Conservation (phyloP, 2,113 vertebrate genomes). For the Ophthalmolycus amberensis region DNA sequence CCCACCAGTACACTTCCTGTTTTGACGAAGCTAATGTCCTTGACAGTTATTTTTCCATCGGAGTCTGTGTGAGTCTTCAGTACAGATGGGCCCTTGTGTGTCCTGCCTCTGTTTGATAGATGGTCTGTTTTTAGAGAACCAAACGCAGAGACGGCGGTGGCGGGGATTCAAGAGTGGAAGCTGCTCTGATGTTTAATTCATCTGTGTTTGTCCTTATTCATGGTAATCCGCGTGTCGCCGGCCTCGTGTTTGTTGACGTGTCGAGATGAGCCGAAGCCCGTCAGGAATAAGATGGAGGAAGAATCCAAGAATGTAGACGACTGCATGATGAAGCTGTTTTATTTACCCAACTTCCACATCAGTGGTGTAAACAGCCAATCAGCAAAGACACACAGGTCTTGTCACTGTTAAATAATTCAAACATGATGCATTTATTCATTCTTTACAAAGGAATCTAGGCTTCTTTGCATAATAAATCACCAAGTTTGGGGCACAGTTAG, state of each 20-base stretch:
- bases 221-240: background rate
- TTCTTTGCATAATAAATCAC: conserved; percentile 45
- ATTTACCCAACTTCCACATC: conserved; percentile 17
- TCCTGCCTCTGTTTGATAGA: conserved; percentile 14
- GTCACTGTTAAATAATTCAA: conserved; percentile 63
- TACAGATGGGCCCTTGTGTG: background rate
- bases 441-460: conserved; percentile 41
- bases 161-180: conserved; percentile 1
- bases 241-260: background rate
- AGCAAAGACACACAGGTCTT: conserved; percentile 12
- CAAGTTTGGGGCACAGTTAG: background rate
- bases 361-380: conserved; percentile 42
- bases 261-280: background rate
- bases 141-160: background rate
- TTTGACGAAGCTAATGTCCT: conserved; percentile 26
- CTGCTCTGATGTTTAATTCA: conserved; percentile 66
- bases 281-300: background rate
- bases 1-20: conserved; percentile 58
- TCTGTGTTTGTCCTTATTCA: conserved; percentile 55
- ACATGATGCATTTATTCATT: conserved; percentile 54
- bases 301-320: background rate
- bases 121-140: background rate
- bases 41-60: background rate
- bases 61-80: background rate
- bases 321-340: background rate